Evolutionary conservation across 1,140 invertebrate genomes (phyloP).

Genomic region (Diorhabda carinulata): DNA sequence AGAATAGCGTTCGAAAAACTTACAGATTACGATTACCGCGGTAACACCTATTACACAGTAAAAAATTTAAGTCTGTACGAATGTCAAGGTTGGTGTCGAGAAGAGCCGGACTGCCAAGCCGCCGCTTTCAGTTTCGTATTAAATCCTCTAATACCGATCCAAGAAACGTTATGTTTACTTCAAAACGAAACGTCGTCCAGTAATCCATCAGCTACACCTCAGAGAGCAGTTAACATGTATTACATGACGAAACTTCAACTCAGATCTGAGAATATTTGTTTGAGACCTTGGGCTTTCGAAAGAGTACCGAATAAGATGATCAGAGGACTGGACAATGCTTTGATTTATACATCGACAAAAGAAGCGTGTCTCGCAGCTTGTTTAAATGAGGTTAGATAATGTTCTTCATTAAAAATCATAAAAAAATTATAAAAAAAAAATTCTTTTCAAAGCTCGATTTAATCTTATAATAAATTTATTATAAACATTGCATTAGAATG

Average conservation of each 20-base stretch:
- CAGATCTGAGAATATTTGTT: slow-evolving; percentile 85
- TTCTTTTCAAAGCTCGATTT: too few species aligned
- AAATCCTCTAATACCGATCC: slow-evolving; percentile 84
- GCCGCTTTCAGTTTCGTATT: slow-evolving; percentile 88
- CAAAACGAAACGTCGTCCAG: slow-evolving; percentile 82
- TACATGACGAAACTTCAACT: slow-evolving; percentile 93
- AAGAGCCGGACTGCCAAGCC: slow-evolving; percentile 86
- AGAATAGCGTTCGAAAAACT: slow-evolving; percentile 89
- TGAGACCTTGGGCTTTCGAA: slow-evolving; percentile 89
- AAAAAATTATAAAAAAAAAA: too few species aligned
- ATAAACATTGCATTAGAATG: too few species aligned
- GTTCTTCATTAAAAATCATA: too few species aligned
- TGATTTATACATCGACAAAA: slow-evolving; percentile 90
- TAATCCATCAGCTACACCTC: slow-evolving; percentile 77
- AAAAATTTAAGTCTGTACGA: slow-evolving; percentile 89
- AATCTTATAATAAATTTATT: too few species aligned
- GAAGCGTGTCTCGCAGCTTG: slow-evolving; percentile 89
- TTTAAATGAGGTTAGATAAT: slow-evolving; percentile 82
- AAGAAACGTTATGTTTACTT: slow-evolving; percentile 79
- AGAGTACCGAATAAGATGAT: slow-evolving; percentile 89
- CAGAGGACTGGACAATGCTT: slow-evolving; percentile 81
- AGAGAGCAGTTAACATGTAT: slow-evolving; percentile 84
- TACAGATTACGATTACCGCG: slow-evolving; percentile 85
- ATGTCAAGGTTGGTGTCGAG: slow-evolving; percentile 90
- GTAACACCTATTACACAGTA: slow-evolving; percentile 88